These are phyloP conservation scores for Drosophila colorata DNA, from an alignment of 2,888 invertebrate species.

Conservation along the genomic window DNA sequence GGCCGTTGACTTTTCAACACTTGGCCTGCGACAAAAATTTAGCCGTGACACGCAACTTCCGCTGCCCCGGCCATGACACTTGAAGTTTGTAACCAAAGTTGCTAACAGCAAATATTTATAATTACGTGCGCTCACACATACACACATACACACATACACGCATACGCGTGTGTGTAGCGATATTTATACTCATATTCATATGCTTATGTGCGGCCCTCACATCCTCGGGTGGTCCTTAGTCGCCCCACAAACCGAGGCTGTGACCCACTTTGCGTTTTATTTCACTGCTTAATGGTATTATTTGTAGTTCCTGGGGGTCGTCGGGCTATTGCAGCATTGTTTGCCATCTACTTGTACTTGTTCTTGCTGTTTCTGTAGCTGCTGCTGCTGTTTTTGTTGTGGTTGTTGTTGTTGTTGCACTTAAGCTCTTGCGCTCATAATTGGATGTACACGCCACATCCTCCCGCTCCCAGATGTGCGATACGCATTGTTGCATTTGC, in stretches of 20 bases:
- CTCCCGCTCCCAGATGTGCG: conserved; percentile 31
- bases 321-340: conserved; percentile 51
- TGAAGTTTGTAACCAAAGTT: conserved; percentile 37
- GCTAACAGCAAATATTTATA: conserved; percentile 66
- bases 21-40: conserved; percentile 61
- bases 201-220: conserved; percentile 16
- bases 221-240: conserved; percentile 21
- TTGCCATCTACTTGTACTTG: conserved; percentile 59
- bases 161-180: neutral
- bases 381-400: conserved; percentile 12
- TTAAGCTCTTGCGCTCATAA: conserved; percentile 74
- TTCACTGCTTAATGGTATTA: conserved; percentile 70
- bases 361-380: conserved; percentile 26
- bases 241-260: conserved; percentile 56
- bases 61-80: conserved; percentile 47
- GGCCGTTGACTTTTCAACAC: conserved; percentile 69
- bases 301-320: conserved; percentile 52
- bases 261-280: conserved; percentile 78
- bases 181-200: conserved; percentile 18
- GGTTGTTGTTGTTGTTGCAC: conserved; percentile 65
- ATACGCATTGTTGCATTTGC: conserved; percentile 63
- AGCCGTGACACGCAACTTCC: conserved; percentile 78
- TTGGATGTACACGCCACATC: conserved; percentile 65
- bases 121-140: conserved; percentile 48
- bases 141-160: neutral